Conservation (phyloP, 2,113 vertebrate genomes). For the Microtus oregoni region DNA sequence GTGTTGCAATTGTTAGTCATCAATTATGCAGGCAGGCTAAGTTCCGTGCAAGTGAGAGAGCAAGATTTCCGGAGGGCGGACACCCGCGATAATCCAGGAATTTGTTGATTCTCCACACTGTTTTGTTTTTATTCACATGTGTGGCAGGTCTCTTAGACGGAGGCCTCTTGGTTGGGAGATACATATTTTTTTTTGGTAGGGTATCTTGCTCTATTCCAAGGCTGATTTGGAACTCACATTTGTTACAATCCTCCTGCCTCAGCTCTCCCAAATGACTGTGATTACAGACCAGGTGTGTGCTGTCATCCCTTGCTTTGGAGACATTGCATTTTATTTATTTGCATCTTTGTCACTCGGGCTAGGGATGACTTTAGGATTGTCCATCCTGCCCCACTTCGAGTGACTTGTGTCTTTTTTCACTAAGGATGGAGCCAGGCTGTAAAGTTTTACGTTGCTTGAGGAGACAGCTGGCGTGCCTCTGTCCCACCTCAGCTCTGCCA, state of each 20-base stretch:
- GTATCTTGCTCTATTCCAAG: not conserved
- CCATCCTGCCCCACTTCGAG: not conserved
- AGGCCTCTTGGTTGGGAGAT: not conserved
- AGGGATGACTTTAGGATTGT: not conserved
- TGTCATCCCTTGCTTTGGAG: not conserved
- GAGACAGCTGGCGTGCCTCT: constrained; percentile 32
- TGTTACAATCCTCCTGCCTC: not conserved
- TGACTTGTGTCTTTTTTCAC: not conserved
- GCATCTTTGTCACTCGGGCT: not conserved
- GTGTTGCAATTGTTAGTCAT: constrained; percentile 54
- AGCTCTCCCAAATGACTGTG: not conserved
- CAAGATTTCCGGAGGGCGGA: not conserved
- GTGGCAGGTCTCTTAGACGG: not conserved
- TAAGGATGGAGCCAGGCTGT: constrained; percentile 22
- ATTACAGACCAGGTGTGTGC: not conserved
- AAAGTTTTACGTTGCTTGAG: not conserved
- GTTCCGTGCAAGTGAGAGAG: constrained; percentile 27
- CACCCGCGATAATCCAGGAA: not conserved
- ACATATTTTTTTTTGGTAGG: not conserved
- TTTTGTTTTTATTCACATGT: not conserved
- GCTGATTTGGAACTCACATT: not conserved
- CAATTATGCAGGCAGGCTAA: constrained; percentile 20
- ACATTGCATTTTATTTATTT: not conserved
- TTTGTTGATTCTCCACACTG: not conserved
- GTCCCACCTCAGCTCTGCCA: constrained; percentile 5